Evolutionary conservation across 2,113 vertebrate species (phyloP).

Genomic region (Halcyon senegalensis): DNA sequence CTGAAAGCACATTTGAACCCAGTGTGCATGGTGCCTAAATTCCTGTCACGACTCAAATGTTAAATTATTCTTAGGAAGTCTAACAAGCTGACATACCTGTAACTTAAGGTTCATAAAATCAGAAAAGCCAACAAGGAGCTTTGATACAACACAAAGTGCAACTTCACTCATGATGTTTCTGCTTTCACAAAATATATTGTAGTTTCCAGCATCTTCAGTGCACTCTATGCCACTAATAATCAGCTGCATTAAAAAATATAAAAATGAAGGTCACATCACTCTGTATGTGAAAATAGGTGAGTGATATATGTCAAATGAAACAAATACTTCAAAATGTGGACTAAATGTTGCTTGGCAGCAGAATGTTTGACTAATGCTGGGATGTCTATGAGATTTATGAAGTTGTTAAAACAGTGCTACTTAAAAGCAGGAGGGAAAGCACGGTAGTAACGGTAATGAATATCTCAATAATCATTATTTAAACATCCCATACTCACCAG

Average conservation of each 20-base stretch:
- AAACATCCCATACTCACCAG: not conserved
- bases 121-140: not conserved
- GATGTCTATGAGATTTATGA: not conserved
- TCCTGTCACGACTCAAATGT: not conserved
- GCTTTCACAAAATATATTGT: not conserved
- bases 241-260: not conserved
- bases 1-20: not conserved
- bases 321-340: not conserved
- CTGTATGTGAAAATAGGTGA: not conserved
- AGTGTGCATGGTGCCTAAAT: not conserved
- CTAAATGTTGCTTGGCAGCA: slow-evolving; percentile 43
- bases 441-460: not conserved
- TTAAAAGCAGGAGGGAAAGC: not conserved
- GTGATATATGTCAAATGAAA: not conserved
- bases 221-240: not conserved
- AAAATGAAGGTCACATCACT: not conserved
- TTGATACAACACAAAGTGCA: not conserved
- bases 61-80: not conserved
- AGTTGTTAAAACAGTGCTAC: not conserved
- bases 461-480: not conserved
- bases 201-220: not conserved
- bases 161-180: not conserved
- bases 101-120: not conserved
- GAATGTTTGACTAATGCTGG: not conserved
- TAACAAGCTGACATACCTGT: not conserved